Evolutionary conservation across 2,113 vertebrate species (phyloP).

Genomic region (Seriola aureovittata): DNA sequence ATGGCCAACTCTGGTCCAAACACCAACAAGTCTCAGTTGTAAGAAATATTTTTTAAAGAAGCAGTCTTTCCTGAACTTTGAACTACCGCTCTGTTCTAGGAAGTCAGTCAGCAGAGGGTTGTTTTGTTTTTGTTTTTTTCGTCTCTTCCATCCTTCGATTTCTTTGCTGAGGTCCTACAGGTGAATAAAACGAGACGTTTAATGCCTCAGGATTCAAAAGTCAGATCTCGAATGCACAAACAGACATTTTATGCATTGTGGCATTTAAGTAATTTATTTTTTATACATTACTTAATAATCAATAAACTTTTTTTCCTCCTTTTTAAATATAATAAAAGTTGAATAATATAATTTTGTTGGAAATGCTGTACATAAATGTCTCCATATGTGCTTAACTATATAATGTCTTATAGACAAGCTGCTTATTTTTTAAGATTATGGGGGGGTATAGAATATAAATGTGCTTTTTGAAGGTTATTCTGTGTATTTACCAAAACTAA

Average conservation of each 20-base stretch:
- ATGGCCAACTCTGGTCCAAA: constrained; percentile 99
- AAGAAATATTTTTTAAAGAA: constrained; percentile 76
- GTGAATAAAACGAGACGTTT: too few relatives aligned
- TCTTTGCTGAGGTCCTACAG: not conserved
- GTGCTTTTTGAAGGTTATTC: too few relatives aligned
- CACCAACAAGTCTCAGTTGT: constrained; percentile 99
- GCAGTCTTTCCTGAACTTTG: not conserved
- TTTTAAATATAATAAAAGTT: too few relatives aligned
- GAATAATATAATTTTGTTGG: too few relatives aligned
- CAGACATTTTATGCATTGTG: not conserved
- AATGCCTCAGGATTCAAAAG: too few relatives aligned
- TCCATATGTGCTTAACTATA: too few relatives aligned
- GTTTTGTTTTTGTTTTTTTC: not conserved
- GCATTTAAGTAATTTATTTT: not conserved
- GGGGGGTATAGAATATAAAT: too few relatives aligned
- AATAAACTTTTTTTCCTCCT: not conserved
- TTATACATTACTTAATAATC: not conserved
- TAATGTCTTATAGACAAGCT: too few relatives aligned
- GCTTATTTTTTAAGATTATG: too few relatives aligned
- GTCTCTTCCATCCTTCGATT: not conserved
- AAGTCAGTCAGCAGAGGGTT: constrained; percentile 10
- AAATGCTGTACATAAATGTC: not conserved
- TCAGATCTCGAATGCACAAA: not conserved
- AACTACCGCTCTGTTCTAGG: not conserved
- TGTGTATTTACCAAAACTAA: not conserved